phyloP scores from a whole-genome alignment of 2,888 invertebrate genomes.

The Megalurothrips usitatus region DNA sequence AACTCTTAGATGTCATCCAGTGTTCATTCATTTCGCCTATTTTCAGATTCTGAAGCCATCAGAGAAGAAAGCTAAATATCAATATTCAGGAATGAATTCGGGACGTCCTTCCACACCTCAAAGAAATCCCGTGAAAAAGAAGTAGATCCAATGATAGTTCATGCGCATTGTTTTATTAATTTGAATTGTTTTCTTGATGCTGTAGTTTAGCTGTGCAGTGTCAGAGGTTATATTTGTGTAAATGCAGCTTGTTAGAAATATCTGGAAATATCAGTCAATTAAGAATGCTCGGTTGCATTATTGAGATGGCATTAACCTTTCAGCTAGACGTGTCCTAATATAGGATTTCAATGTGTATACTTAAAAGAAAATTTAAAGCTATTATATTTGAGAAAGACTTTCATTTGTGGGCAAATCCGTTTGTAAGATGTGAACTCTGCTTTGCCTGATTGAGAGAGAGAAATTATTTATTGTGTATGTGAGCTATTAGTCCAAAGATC shows the following conservation, averaged over 20 bases:
- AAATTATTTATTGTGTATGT: conserved; percentile 8
- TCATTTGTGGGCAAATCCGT: neutral
- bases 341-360: neutral
- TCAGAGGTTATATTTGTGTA: neutral
- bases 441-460: neutral
- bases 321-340: neutral
- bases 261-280: conserved; percentile 16
- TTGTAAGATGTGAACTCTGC: neutral
- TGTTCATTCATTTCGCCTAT: conserved; percentile 30
- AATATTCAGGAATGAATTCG: conserved; percentile 85
- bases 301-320: neutral
- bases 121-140: conserved; percentile 59
- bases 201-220: neutral
- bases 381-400: neutral
- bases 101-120: conserved; percentile 82
- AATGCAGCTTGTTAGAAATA: neutral
- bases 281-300: neutral
- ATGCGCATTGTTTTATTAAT: neutral
- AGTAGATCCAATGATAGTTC: conserved; percentile 49
- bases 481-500: conserved; percentile 25
- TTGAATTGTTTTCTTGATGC: neutral
- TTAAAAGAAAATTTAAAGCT: conserved; percentile 2
- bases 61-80: conserved; percentile 99
- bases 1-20: conserved; percentile 25
- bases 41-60: conserved; percentile 95